Evolutionary conservation across 2,113 vertebrate species (phyloP).

Genomic region (Upupa epops): DNA sequence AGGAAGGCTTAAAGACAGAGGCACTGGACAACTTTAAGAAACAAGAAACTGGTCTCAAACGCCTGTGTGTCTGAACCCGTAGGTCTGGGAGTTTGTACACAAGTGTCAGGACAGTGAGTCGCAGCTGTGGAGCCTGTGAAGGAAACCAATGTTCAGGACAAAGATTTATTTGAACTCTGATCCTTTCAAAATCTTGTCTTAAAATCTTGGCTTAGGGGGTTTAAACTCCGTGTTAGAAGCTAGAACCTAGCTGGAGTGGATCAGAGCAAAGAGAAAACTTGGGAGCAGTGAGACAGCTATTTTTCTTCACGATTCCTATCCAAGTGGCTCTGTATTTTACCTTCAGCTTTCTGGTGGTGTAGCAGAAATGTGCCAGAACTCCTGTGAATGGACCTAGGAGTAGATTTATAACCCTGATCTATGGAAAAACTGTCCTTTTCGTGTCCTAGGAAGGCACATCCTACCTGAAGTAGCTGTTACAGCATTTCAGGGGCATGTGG

Average conservation of each 20-base stretch:
- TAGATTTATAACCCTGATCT: background rate
- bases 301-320: background rate
- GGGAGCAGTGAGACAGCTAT: background rate
- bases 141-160: background rate
- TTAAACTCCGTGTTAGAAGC: background rate
- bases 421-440: background rate
- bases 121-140: background rate
- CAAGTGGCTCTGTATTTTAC: background rate
- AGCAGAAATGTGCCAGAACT: background rate
- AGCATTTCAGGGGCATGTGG: background rate
- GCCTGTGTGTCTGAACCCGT: background rate
- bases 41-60: background rate
- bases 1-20: slow-evolving; percentile 27
- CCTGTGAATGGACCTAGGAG: background rate
- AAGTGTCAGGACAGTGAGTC: background rate
- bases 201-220: background rate
- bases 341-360: background rate
- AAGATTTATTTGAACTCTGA: background rate
- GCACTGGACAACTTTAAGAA: background rate
- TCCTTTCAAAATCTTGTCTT: background rate
- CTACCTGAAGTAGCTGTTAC: background rate
- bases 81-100: background rate
- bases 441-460: background rate
- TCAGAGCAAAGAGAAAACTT: background rate
- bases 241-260: background rate